Base-by-base conservation (phyloP, 2,888 invertebrate genomes). In the Leucophenga maculata region DNA sequence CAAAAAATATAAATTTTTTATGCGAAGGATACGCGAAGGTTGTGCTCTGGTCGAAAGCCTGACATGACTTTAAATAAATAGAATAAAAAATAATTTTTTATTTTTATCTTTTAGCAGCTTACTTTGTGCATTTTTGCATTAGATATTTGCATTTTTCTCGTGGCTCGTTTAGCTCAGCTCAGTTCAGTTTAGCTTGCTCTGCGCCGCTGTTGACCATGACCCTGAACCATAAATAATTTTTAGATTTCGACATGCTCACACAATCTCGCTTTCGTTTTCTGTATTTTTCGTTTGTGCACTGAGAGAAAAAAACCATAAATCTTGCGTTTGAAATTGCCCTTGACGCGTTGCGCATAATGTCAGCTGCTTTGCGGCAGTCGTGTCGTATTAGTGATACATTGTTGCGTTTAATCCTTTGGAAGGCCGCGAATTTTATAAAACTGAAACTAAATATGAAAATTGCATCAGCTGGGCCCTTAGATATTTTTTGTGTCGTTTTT, bases 351-450 rank as follows among this genome's bases (percentile, higher is more conserved):
- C n/a, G 50, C 50, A 50, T 50, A 50, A 50, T 50, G 18, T 50
- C 39, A 50, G 50, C 50, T 50, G 50, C 13, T 50, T 4, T 50
- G 39, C 11, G 39, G 39, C 50, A 50, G 16, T 16, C 50, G 13
- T 50, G 50, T 8, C 50, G 50, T 50, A 11, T 50, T 4, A n/a
- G 50, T 50, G 50, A 39, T 39, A 67, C 72, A 72, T 66, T 22
- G 46, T n/a, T 59, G n/a, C 44, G 71, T 78, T 72, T 77, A 78
- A 80, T 78, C 75, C 78, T 74, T 74, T 62, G 71, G 71, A 74
- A 71, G 71, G 71, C 69, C 69, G 68, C 39, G 11, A 62, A 50
- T 62, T 66, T 65, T 67, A 67, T 69, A 60, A 11, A 54, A 20
- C 54, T 54, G 59, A 26, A 6, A 31, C 26, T 26, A 26, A 26